Base-by-base conservation (phyloP, 2,797 vertebrate species). In the Clamator glandarius region DNA sequence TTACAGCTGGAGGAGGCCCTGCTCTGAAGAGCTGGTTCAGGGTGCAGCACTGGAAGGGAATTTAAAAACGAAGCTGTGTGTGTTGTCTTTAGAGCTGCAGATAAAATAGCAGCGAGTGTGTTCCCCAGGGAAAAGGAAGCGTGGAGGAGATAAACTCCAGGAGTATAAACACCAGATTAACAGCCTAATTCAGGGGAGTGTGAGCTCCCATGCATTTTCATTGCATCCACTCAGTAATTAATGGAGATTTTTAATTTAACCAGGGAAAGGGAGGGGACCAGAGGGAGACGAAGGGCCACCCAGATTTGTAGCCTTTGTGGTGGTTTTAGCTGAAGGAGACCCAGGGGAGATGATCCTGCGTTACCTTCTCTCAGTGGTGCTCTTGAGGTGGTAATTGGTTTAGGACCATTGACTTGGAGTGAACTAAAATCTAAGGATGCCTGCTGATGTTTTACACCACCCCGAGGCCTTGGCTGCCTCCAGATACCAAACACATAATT, bases 11-110 rank as follows among this genome's bases (percentile, higher is more conserved):
- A 9, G 3, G 54, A 94, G 85, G 55, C 61, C 55, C 39, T 64
- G 87, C 84, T 69, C 80, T 74, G 57, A 61, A 92, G 74, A 85
- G 86, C 89, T 89, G 80, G 86, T 89, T 96, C 72, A 79, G 87
- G 81, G 69, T 48, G 6, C 44, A 86, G 83, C 59, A 77, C 75
- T 57, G 62, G 88, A 94, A 85, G 61, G 87, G 85, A 91, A 41
- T 51, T 52, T 46, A 33, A 87, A 96, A 87, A 52, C 0, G 6
- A 90, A 93, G 48, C 84, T 41, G 42, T 0, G 0, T 79, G 66
- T 87, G 78, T 63, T 86, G 58, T 96, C 80, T 88, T 95, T 81
- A 55, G 78, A 87, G 82, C 76, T 94, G 92, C 87, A 95, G 96
- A 97, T 97, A 96, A 95, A 94, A 93, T 85, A 82, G 26, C 80